Evolutionary conservation across 2,113 vertebrate genomes (phyloP).

Genomic region (Telmatochromis sp.): DNA sequence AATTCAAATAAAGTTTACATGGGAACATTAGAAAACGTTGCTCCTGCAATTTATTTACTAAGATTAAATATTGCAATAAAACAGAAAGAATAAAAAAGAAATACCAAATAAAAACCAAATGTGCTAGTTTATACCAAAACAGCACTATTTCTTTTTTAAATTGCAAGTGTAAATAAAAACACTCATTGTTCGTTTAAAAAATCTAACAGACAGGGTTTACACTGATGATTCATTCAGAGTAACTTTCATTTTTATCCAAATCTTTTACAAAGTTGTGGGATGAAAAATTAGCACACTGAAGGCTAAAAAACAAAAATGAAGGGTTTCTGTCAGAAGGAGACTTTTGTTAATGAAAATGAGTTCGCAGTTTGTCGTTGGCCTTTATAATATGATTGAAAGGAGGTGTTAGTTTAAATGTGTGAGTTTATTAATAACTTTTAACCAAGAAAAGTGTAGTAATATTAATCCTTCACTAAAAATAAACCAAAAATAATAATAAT

Average conservation of each 20-base stretch:
- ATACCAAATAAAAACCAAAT: not conserved
- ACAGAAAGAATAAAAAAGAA: not conserved
- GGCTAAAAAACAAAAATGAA: rapidly evolving
- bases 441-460: not conserved
- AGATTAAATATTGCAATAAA: not conserved
- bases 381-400: not conserved
- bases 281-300: rapidly evolving
- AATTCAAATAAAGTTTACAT: not conserved
- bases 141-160: not conserved
- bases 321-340: not conserved
- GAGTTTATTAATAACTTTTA: not conserved
- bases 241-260: not conserved
- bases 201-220: not conserved
- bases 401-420: not conserved
- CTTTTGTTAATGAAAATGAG: not conserved
- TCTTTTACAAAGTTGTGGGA: not conserved
- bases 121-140: not conserved
- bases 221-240: not conserved
- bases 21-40: not conserved
- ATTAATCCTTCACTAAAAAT: not conserved
- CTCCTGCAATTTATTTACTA: not conserved
- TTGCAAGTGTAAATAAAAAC: not conserved
- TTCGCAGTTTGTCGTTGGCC: rapidly evolving
- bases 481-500: not conserved
- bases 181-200: rapidly evolving